These are phyloP conservation scores for Drosophila borealis DNA, from an alignment of 2,888 invertebrate genomes.

Conservation along the genomic window DNA sequence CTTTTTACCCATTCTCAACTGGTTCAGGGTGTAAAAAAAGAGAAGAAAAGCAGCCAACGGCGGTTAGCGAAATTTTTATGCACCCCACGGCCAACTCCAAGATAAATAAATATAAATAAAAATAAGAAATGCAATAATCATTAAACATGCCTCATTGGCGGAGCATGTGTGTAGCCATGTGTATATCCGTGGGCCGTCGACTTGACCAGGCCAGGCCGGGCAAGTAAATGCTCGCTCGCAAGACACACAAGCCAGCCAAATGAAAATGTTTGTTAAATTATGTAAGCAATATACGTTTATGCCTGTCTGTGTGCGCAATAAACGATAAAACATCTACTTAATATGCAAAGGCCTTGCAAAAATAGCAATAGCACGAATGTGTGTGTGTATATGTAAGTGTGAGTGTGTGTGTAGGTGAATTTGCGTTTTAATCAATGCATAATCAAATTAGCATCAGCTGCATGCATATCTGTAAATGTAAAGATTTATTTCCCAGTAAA, in stretches of 20 bases:
- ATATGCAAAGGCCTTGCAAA: conserved; percentile 62
- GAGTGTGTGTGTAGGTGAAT: conserved; percentile 11
- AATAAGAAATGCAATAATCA: conserved; percentile 73
- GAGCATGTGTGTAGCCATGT: conserved; percentile 27
- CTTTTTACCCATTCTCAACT: no score
- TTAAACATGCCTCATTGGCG: conserved; percentile 69
- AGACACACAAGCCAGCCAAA: conserved; percentile 48
- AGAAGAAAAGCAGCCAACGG: conserved; percentile 13
- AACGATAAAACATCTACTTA: conserved; percentile 71
- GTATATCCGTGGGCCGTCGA: conserved; percentile 6
- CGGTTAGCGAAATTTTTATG: conserved; percentile 43
- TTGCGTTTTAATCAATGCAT: conserved; percentile 48
- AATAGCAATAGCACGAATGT: conserved; percentile 38
- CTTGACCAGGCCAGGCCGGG: conserved; percentile 40
- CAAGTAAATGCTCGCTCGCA: conserved; percentile 27
- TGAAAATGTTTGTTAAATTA: conserved; percentile 70
- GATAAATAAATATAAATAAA: conserved; percentile 70
- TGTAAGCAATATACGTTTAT: conserved; percentile 66
- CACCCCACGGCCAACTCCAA: conserved; percentile 44
- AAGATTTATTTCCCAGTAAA: conserved; percentile 20
- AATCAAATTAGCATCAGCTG: conserved; percentile 67
- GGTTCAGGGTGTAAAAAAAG: conserved; percentile 3
- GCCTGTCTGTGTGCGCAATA: conserved; percentile 52
- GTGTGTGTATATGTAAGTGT: conserved; percentile 14
- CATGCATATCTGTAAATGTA: conserved; percentile 19